Conservation (phyloP, 2,113 vertebrate genomes). For the Thymallus thymallus region DNA sequence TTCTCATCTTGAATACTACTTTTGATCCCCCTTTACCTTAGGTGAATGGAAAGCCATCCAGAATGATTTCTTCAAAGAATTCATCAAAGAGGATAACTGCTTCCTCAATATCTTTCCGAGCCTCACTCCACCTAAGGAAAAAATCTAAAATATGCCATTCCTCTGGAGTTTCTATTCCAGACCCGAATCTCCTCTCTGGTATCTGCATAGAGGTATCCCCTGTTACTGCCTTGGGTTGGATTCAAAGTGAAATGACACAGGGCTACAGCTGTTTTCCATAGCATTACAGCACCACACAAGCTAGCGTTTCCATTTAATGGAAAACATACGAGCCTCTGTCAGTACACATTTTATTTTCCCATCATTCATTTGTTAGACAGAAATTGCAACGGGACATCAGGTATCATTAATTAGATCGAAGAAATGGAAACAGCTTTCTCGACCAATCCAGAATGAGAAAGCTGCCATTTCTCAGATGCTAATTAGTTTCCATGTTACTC, state of each 20-base stretch:
- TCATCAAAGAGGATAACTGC: constrained; percentile 39
- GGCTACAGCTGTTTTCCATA: constrained; percentile 53
- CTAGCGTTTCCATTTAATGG: constrained; percentile 41
- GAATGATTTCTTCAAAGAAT: constrained; percentile 32
- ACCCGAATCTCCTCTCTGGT: constrained; percentile 32
- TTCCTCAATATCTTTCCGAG: constrained; percentile 25
- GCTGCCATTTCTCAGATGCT: no score
- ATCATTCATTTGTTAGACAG: constrained; percentile 26
- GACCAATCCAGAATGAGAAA: not conserved
- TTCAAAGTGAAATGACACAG: constrained; percentile 44
- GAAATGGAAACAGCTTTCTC: constrained; percentile 3
- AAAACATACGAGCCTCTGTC: constrained; percentile 40
- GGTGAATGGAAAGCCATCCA: constrained; percentile 26
- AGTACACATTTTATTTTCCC: constrained; percentile 25
- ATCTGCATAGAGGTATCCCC: constrained; percentile 26
- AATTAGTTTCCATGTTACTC: not conserved
- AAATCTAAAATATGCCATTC: constrained; percentile 32
- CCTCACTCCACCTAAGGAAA: constrained; percentile 33
- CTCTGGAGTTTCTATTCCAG: constrained; percentile 35
- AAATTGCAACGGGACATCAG: constrained; percentile 31
- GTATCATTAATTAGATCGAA: not conserved
- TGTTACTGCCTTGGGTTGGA: constrained; percentile 38
- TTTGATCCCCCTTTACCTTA: constrained; percentile 28
- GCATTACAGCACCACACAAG: constrained; percentile 19
- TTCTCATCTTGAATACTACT: constrained; percentile 27